Conservation (phyloP, 2,888 invertebrate species). For the Polydrusus tereticollis region DNA sequence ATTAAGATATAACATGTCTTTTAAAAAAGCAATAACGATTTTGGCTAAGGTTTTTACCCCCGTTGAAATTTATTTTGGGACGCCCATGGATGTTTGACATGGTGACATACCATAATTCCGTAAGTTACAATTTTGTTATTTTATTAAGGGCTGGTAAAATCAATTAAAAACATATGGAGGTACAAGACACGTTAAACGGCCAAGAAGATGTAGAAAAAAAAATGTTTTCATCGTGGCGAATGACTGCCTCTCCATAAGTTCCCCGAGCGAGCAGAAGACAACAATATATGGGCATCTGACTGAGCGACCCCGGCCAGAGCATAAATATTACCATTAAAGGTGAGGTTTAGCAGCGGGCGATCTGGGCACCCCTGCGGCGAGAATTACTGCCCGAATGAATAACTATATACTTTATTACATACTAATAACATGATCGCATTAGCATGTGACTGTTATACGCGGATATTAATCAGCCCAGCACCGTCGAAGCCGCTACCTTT, state of each 20-base stretch:
- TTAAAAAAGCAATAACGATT: too few species aligned
- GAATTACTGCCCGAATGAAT: slow-evolving; percentile 69
- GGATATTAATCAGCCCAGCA: slow-evolving; percentile 60
- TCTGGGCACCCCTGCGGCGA: slow-evolving; percentile 64
- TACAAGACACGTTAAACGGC: slow-evolving; percentile 24
- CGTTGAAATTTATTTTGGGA: too few species aligned
- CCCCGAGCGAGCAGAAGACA: slow-evolving; percentile 38
- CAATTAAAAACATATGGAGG: slow-evolving; percentile 33
- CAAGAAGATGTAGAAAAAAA: slow-evolving; percentile 23
- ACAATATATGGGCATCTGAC: slow-evolving; percentile 59
- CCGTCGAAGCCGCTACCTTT: slow-evolving; percentile 58
- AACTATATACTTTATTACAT: slow-evolving; percentile 69
- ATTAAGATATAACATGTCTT: too few species aligned
- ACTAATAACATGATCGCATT: slow-evolving; percentile 67
- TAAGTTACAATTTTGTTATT: neutral
- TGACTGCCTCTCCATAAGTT: slow-evolving; percentile 43
- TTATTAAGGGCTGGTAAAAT: slow-evolving; percentile 29
- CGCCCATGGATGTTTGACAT: too few species aligned
- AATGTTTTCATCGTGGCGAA: slow-evolving; percentile 43
- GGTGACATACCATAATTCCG: neutral
- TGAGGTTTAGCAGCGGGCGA: slow-evolving; percentile 68
- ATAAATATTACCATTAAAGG: slow-evolving; percentile 70
- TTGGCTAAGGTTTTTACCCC: too few species aligned
- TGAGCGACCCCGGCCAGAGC: slow-evolving; percentile 62
- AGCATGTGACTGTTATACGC: slow-evolving; percentile 63